A percentile compares a stretch with the other conserved stretches of the same genome.
These are phyloP conservation scores for Phyllopteryx taeniolatus DNA, from an alignment of 2,113 vertebrate genomes.

Conservation along the genomic window DNA sequence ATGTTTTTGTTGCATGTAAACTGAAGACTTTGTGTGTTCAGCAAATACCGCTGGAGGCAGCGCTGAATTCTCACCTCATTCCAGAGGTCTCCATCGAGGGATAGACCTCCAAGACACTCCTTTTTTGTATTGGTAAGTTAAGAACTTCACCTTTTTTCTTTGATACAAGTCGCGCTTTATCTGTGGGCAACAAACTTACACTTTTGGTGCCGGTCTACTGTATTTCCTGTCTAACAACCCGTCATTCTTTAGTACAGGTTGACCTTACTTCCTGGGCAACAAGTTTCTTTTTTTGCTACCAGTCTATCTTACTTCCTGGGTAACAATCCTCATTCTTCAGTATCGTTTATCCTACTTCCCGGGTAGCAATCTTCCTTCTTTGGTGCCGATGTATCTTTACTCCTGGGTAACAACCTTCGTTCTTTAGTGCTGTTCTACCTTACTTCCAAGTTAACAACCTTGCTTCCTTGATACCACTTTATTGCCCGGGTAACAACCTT, in stretches of 20 bases:
- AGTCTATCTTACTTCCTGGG: not conserved
- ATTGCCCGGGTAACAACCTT: too few relatives aligned
- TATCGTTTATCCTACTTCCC: not conserved
- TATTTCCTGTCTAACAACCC: not conserved
- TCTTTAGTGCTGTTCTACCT: too few relatives aligned
- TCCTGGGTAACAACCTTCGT: too few relatives aligned
- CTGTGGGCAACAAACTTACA: not conserved
- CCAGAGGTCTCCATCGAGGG: slow-evolving; percentile 59
- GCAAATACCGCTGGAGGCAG: slow-evolving; percentile 49
- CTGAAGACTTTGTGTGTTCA: slow-evolving; percentile 12
- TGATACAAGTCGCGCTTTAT: not conserved
- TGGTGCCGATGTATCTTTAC: not conserved
- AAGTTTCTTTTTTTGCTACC: not conserved
- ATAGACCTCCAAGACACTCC: slow-evolving; percentile 18
- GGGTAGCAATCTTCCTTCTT: not conserved
- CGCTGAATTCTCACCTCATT: slow-evolving; percentile 50
- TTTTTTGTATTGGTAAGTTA: slow-evolving; percentile 42
- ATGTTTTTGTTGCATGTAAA: not conserved
- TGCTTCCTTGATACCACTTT: too few relatives aligned
- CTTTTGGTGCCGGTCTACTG: not conserved
- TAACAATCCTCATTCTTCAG: not conserved
- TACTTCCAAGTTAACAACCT: too few relatives aligned
- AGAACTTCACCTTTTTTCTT: not conserved
- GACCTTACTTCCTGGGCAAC: not conserved
- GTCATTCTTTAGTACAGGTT: too few relatives aligned